Evolutionary conservation across 2,888 invertebrate genomes (phyloP), one percentile per base, ranked within the genome.

Genomic region (Drosophila koepferae): DNA sequence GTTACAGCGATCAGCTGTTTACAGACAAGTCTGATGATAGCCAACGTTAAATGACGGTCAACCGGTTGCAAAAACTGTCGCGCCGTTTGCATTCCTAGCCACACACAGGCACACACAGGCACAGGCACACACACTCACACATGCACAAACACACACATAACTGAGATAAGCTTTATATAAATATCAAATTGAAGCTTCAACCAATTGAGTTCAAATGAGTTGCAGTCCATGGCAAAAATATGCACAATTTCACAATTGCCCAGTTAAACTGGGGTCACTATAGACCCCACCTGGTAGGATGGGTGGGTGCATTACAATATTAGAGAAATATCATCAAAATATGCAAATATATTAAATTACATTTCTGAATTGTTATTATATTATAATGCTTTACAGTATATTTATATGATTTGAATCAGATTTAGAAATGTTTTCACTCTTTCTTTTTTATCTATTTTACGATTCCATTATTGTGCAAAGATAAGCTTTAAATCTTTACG

Each of bases 301-400:
- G n/a, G 16, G 2, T 18, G 10, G 16, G 1, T 31, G 10, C 9
- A 10, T 34, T 16, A 16, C 20, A 36, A 44, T 58, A 14, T 20
- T 46, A n/a, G 56, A n/a, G 56, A 55, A 51, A 61, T 16, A 41
- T 81, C 73, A 84, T 84, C 76, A 89, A 78, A 78, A 81, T 84
- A 84, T 84, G 89, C 80, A 84, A 89, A 83, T 83, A 14, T 20
- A 72, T 28, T 36, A 74, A 77, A 89, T 83, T 89, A 65, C 71
- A 61, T 84, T 89, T 62, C 16, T 14, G 36, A 41, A 8, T 41
- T n/a, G 1, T 41, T 41, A 8, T 41, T 41, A 41, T 7, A 41
- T n/a, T n/a, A 7, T 40, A 16, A 5, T 12, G 4, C 2, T 6
- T 28, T 40, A 16, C 40, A 38, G 5, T 6, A 16, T 16, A 40